Evolutionary conservation across 2,113 vertebrate genomes (phyloP), one percentile per base, ranked within the genome.

Genomic region (Trichomycterus rosablanca): DNA sequence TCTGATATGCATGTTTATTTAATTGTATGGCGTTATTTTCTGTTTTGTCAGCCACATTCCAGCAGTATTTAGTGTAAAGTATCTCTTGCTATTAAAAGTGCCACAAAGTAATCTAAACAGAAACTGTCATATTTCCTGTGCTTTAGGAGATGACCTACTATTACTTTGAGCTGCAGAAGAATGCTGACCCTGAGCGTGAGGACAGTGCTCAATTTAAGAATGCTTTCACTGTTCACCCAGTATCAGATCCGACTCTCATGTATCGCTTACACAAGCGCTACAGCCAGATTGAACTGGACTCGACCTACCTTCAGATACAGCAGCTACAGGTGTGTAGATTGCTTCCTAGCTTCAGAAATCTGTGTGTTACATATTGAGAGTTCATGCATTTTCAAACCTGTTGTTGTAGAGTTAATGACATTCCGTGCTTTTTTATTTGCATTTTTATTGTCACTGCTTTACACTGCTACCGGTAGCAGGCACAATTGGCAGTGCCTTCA

Each of bases 261-360:
- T 98, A 97, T 73, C 90, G 90, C 10, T 87, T 98, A 1, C 93
- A 97, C 75, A 95, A 91, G 34, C 90, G 83, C 63, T 94, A 94
- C 87, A 94, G 91, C 59, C 89, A 92, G 66, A 90, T 97, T 26
- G 92, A 96, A 77, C 74, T 98, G 78, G 91, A 92, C 18, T 81
- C 74, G 77, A 87, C 91, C 0, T 95, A 98, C 65, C 76, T 70
- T n/a, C 91, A 95, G 74, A 98, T 98, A 32, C 84, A 89, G n/a
- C 89, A 92, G 53, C 87, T 98, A 16, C 96, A 98, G 94, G 96
- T 98, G 64, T 57, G 83, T 62, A 15, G 12, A 10, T 15, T 15
- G 5, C 3, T 1, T 18, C 2, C 9, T 30, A 11, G 1, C 22
- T 28, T n/a, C 8, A 28, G 1, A 11, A n/a, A 26, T 7, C 30